phyloP scores from a whole-genome alignment of 1,140 invertebrate genomes.

The Pseudomyrmex pallidus region DNA sequence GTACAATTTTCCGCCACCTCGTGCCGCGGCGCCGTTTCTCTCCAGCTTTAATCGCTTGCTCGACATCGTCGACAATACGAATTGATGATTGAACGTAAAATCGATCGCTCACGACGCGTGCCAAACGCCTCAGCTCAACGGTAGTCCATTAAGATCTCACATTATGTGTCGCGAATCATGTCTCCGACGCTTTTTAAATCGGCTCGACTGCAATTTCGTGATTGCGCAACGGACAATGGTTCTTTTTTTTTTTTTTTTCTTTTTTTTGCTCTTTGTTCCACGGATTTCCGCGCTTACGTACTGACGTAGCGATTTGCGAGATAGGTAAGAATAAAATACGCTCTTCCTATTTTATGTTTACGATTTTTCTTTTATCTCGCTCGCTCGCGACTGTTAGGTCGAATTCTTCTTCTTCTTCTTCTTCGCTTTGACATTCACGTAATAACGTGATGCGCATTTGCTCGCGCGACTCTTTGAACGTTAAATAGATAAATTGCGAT shows the following conservation, averaged over 20 bases:
- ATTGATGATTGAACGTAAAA: constrained; percentile 59
- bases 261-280: too few species aligned
- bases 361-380: not conserved
- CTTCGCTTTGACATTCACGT: not conserved
- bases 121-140: constrained; percentile 26
- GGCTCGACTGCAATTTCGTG: constrained; percentile 34
- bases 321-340: constrained; percentile 7
- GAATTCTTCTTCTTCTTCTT: not conserved
- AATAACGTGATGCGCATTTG: too few species aligned
- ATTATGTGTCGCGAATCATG: constrained; percentile 51
- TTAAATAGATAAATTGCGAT: constrained; percentile 15
- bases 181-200: constrained; percentile 36
- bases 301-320: not conserved
- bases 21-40: constrained; percentile 41
- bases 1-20: constrained; percentile 51
- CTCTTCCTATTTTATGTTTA: not conserved
- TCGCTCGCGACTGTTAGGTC: not conserved
- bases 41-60: constrained; percentile 54
- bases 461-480: not conserved
- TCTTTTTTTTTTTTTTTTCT: not conserved
- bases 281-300: constrained; percentile 9
- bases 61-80: constrained; percentile 58
- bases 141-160: constrained; percentile 48
- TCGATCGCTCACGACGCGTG: constrained; percentile 48
- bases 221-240: constrained; percentile 51